Evolutionary conservation across 2,797 vertebrate genomes (phyloP), one percentile per base, ranked within the genome.

Genomic region (Parambassis ranga): DNA sequence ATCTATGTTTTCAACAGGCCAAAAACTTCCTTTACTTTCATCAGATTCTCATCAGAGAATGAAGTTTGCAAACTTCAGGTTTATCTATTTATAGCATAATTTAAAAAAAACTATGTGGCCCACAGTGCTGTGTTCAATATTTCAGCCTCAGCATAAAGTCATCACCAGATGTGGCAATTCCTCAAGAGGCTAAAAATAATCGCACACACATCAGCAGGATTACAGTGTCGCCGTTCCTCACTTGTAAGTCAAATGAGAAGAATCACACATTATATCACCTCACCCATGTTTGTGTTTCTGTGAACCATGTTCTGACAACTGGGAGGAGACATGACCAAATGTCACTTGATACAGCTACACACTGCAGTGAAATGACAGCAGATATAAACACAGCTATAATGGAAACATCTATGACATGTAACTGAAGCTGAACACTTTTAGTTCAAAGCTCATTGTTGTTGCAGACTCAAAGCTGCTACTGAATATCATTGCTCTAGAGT

Each of bases 121-220:
- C n/a, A n/a, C n/a, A n/a, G n/a, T n/a, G n/a, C n/a, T n/a, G n/a
- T n/a, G n/a, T n/a, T n/a, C n/a, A n/a, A n/a, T n/a, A n/a, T n/a
- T 71, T 75, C 57, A 38, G n/a, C 13, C 22, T 35, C 20, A 52
- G 36, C 16, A 26, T 26, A 30, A 39, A 32, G 33, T 62, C 18
- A n/a, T n/a, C n/a, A n/a, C n/a, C n/a, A 15, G 11, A 48, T 70
- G 33, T 58, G 30, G 9, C 70, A 43, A 14, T 7, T 41, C 7
- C 10, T 47, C 36, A 27, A 27, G 10, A 6, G 41, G 71, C 39
- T 55, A 56, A 74, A 79, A 71, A 74, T 72, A 32, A 24, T 60
- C 75, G 46, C 67, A 49, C 55, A 37, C 58, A 60, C 50, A 66
- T 77, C 75, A 74, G 55, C 22, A 44, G 51, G 49, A 73, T 77